These are phyloP conservation scores for Eleginops maclovinus DNA, from an alignment of 2,113 vertebrate genomes.

Conservation along the genomic window DNA sequence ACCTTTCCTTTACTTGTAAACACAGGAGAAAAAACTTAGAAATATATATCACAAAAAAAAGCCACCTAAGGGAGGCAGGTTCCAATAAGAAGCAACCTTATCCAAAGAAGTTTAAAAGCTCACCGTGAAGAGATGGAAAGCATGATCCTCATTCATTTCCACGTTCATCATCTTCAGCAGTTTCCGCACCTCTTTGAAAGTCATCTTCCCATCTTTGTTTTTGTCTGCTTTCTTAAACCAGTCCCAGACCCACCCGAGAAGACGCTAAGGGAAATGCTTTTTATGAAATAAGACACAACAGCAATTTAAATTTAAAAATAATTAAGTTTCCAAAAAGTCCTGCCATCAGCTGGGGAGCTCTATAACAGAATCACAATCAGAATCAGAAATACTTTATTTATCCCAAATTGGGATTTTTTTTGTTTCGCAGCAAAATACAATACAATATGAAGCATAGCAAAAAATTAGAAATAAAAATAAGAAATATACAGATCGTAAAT, in stretches of 20 bases:
- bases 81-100: not conserved
- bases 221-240: conserved; percentile 96
- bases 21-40: no score
- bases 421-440: no score
- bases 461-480: no score
- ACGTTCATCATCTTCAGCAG: conserved; percentile 96
- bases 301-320: not conserved
- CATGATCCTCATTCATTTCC: conserved; percentile 92
- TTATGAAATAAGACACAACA: not conserved
- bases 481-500: no score
- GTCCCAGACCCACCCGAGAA: conserved; percentile 90
- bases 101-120: not conserved
- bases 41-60: no score
- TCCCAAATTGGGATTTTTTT: no score
- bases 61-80: no score
- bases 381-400: no score
- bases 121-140: conserved; percentile 90
- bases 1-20: no score
- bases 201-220: conserved; percentile 95
- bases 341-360: not conserved
- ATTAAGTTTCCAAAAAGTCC: not conserved
- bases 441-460: no score
- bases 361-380: no score
- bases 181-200: conserved; percentile 90
- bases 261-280: conserved; percentile 75